Evolutionary conservation across 2,113 vertebrate species (phyloP).

Genomic region (Dascyllus trimaculatus): DNA sequence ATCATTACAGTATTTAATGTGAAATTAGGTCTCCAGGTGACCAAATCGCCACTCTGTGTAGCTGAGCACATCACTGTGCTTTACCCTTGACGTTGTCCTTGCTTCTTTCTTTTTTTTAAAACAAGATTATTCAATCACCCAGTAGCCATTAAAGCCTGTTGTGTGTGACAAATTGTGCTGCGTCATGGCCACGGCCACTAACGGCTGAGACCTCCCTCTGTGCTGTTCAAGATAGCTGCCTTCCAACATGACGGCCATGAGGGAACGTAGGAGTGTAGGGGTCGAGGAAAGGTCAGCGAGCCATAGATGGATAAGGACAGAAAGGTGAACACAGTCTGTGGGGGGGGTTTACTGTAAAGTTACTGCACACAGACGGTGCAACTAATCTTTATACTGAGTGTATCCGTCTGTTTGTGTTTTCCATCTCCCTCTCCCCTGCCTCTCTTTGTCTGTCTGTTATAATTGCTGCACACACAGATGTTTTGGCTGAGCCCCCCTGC

Average conservation of each 20-base stretch:
- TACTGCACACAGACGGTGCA: neutral
- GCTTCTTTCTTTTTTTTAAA: neutral
- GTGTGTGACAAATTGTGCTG: slow-evolving; percentile 66
- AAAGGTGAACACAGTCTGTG: neutral
- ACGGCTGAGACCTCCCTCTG: slow-evolving; percentile 28
- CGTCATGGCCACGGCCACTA: slow-evolving; percentile 41
- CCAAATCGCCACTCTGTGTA: neutral
- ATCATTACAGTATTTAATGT: no score
- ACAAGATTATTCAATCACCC: slow-evolving; percentile 24
- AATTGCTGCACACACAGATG: slow-evolving; percentile 42
- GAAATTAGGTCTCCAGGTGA: no score
- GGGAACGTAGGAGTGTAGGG: neutral
- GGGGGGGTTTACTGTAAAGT: neutral
- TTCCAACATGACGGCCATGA: slow-evolving; percentile 47
- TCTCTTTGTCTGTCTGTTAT: slow-evolving; percentile 17
- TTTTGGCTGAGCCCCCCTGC: slow-evolving; percentile 50
- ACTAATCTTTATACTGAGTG: neutral
- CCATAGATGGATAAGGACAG: neutral
- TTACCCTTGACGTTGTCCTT: slow-evolving; percentile 39
- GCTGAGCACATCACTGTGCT: neutral
- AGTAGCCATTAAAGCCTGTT: slow-evolving; percentile 37
- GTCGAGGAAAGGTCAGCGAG: slow-evolving; percentile 24
- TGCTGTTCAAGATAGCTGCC: slow-evolving; percentile 44
- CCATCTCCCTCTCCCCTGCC: neutral
- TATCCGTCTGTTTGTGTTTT: neutral